These are phyloP conservation scores for Tenthredo mesomela DNA, from an alignment of 2,888 invertebrate genomes.

Conservation along the genomic window DNA sequence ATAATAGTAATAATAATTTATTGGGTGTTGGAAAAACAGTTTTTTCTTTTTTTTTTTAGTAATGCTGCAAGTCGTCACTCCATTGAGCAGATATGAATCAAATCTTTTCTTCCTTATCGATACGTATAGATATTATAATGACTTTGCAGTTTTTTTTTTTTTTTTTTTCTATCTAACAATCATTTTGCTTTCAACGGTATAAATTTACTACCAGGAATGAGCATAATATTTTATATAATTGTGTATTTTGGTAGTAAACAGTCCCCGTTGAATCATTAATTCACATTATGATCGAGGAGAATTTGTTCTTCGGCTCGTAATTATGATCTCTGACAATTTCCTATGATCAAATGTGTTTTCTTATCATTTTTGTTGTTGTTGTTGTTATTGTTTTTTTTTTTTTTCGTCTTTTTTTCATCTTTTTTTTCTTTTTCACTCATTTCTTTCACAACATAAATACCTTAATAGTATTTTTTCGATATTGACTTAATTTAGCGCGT, in stretches of 20 bases:
- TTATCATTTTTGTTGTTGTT: background rate
- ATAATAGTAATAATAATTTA: background rate
- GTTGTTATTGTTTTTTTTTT: background rate
- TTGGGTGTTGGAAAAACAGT: constrained; percentile 4
- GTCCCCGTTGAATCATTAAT: background rate
- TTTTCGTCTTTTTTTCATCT: background rate
- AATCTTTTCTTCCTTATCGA: constrained; percentile 9
- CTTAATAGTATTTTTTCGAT: constrained; percentile 58
- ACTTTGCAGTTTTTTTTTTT: constrained; percentile 48
- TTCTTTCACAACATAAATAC: constrained; percentile 29
- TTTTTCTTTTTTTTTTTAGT: background rate
- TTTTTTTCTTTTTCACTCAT: constrained; percentile 17
- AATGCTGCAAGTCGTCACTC: constrained; percentile 20
- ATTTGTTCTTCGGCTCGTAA: constrained; percentile 25
- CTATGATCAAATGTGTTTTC: background rate
- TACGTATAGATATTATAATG: constrained; percentile 8
- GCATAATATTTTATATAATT: constrained; percentile 14
- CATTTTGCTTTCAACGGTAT: constrained; percentile 13
- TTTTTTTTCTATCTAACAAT: constrained; percentile 20
- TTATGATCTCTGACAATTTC: background rate
- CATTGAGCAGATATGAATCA: constrained; percentile 47
- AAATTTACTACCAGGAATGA: constrained; percentile 33
- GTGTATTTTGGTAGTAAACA: constrained; percentile 22
- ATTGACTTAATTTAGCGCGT: constrained; percentile 52
- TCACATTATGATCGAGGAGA: background rate